A percentile compares a stretch with the other conserved stretches of the same genome.
Evolutionary conservation across 2,888 invertebrate species (phyloP).

Genomic region (Drosophila austrosaltans): DNA sequence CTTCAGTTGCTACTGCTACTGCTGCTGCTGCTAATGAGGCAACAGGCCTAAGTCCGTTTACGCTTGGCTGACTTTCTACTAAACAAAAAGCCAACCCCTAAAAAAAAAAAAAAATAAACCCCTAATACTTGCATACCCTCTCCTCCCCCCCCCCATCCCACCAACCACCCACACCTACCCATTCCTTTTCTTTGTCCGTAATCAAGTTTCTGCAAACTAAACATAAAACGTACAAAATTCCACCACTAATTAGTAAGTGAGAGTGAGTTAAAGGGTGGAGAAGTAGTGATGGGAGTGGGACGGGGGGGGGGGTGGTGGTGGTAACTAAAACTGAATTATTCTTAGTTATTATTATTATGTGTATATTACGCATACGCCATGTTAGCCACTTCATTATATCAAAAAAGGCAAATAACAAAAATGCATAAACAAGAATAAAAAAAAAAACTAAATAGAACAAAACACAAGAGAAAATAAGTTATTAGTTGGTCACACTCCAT

Average conservation of each 20-base stretch:
- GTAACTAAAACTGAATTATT: constrained; percentile 28
- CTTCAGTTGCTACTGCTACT: constrained; percentile 1
- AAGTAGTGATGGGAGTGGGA: too few relatives aligned
- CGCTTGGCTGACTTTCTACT: constrained; percentile 55
- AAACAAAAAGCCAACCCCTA: constrained; percentile 38
- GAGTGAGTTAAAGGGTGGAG: constrained; percentile 21
- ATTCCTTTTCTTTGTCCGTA: constrained; percentile 14
- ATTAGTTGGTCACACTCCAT: constrained; percentile 43
- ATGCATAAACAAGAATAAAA: constrained; percentile 21
- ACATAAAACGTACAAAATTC: constrained; percentile 55
- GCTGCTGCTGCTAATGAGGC: constrained; percentile 42
- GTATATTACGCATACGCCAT: constrained; percentile 56
- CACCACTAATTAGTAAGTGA: constrained; percentile 58
- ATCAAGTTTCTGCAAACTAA: constrained; percentile 60
- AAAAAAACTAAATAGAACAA: constrained; percentile 12
- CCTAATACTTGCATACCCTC: constrained; percentile 10
- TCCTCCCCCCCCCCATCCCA: background rate
- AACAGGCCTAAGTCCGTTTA: constrained; percentile 49
- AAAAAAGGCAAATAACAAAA: constrained; percentile 15
- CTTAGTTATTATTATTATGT: constrained; percentile 53
- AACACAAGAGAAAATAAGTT: constrained; percentile 36
- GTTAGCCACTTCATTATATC: constrained; percentile 47
- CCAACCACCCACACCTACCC: constrained; percentile 2
- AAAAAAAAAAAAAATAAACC: constrained; percentile 42
- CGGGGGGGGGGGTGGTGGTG: background rate